phyloP scores from a whole-genome alignment of 2,797 vertebrate genomes.

The Paguma larvata region DNA sequence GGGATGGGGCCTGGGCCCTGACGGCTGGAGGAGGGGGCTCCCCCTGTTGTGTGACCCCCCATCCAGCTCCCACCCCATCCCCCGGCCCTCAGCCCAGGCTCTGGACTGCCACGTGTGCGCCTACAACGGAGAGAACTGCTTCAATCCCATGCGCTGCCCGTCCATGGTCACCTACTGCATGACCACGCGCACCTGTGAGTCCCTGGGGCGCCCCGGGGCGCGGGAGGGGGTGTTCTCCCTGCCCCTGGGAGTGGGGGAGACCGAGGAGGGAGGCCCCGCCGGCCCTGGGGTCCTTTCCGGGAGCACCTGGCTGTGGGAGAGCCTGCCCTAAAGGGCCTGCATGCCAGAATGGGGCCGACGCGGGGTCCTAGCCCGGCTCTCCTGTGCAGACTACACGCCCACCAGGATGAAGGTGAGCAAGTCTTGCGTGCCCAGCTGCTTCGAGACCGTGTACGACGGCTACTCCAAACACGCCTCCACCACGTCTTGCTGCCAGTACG shows the following conservation, averaged over 20 bases:
- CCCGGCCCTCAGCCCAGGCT: constrained; percentile 53
- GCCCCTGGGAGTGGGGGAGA: rapidly evolving
- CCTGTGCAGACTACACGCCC: constrained; percentile 73
- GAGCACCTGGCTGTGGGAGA: background rate
- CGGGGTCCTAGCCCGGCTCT: background rate
- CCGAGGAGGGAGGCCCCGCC: background rate
- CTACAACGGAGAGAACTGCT: constrained; percentile 82
- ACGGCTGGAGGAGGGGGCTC: too few species aligned
- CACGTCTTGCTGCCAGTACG: constrained; percentile 80
- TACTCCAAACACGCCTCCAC: constrained; percentile 81
- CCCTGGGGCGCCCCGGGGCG: rapidly evolving
- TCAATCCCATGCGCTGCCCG: constrained; percentile 76
- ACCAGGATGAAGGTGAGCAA: constrained; percentile 82
- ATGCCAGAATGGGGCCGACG: rapidly evolving
- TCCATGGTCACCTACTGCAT: constrained; percentile 81
- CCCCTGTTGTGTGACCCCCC: background rate
- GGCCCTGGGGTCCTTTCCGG: background rate
- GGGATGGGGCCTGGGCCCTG: background rate
- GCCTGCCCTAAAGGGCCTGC: too few species aligned
- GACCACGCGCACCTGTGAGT: constrained; percentile 82
- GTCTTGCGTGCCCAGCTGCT: constrained; percentile 81
- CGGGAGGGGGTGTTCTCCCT: background rate
- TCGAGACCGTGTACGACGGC: constrained; percentile 78
- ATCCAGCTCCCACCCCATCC: rapidly evolving
- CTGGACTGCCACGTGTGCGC: constrained; percentile 81